Conservation (phyloP, 2,797 vertebrate species). For the Gadopsis marmoratus region DNA sequence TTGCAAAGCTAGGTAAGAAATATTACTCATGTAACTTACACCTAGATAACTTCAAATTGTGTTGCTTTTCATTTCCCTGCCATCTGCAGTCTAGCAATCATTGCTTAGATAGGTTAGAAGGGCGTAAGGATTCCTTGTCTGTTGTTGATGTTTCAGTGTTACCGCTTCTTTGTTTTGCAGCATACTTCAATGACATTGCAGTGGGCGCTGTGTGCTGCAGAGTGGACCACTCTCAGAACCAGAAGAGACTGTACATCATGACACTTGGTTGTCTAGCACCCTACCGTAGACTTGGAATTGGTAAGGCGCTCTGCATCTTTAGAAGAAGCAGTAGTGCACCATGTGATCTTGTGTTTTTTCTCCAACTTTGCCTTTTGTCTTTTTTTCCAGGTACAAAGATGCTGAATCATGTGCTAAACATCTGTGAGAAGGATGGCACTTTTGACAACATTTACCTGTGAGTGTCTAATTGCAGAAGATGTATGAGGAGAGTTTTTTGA, state of each 20-base stretch:
- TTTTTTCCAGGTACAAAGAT: conserved; percentile 94
- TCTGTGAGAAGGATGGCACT: conserved; percentile 99
- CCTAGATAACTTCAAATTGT: not conserved
- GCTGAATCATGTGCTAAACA: conserved; percentile 99
- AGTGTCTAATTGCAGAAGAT: conserved; percentile 77
- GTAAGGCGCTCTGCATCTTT: conserved; percentile 77
- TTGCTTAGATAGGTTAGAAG: not conserved
- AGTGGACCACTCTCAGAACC: conserved; percentile 99
- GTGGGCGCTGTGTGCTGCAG: conserved; percentile 99
- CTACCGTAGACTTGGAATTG: conserved; percentile 99
- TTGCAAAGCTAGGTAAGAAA: conserved; percentile 96
- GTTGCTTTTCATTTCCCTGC: not conserved
- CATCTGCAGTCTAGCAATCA: not conserved
- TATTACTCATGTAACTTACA: not conserved
- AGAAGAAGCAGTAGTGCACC: not conserved
- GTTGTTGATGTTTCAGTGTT: not conserved
- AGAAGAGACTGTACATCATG: conserved; percentile 99
- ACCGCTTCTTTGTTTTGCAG: conserved; percentile 77
- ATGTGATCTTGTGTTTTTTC: conserved; percentile 14
- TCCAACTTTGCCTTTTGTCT: conserved; percentile 14
- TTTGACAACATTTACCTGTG: conserved; percentile 99
- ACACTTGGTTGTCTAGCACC: conserved; percentile 98
- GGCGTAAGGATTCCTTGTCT: not conserved
- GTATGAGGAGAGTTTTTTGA: not conserved
- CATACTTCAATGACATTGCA: conserved; percentile 99